A percentile compares a stretch with the other conserved stretches of the same genome.
Conservation (phyloP, 2,797 vertebrate genomes). For the Anguilla pacifica region DNA sequence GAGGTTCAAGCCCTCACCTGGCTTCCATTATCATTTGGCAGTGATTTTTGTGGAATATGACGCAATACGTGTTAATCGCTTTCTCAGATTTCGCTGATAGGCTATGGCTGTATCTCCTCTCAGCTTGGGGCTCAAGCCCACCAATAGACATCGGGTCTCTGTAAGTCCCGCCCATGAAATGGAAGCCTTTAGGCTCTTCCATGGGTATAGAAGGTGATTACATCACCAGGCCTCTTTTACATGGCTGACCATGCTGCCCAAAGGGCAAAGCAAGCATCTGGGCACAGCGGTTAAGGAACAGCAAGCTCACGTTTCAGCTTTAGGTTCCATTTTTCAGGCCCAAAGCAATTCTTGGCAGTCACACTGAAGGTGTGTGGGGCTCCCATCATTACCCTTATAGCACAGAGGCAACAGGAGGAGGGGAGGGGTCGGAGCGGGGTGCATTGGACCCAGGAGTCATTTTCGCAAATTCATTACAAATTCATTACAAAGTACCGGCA, state of each 20-base stretch:
- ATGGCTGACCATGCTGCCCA: background rate
- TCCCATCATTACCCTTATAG: background rate
- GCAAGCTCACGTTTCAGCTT: background rate
- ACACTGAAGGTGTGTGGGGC: constrained; percentile 14
- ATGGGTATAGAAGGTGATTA: background rate
- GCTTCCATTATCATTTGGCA: background rate
- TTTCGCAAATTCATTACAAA: too few species aligned
- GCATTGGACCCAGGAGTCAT: too few species aligned
- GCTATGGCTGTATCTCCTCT: background rate
- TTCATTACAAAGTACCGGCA: too few species aligned
- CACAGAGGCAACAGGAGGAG: background rate
- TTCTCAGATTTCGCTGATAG: background rate
- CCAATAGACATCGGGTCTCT: background rate
- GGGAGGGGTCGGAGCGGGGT: too few species aligned
- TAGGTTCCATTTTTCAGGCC: background rate
- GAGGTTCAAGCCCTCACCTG: background rate
- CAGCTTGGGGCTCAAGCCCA: background rate
- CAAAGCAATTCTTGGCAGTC: background rate
- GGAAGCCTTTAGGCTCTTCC: background rate
- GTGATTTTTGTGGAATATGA: background rate
- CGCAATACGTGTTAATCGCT: background rate
- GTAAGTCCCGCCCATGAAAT: background rate
- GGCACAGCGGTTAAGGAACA: background rate
- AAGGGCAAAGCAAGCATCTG: background rate
- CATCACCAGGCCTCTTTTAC: background rate